phyloP scores from a whole-genome alignment of 2,113 vertebrate species.

The Tragulus kanchil region DNA sequence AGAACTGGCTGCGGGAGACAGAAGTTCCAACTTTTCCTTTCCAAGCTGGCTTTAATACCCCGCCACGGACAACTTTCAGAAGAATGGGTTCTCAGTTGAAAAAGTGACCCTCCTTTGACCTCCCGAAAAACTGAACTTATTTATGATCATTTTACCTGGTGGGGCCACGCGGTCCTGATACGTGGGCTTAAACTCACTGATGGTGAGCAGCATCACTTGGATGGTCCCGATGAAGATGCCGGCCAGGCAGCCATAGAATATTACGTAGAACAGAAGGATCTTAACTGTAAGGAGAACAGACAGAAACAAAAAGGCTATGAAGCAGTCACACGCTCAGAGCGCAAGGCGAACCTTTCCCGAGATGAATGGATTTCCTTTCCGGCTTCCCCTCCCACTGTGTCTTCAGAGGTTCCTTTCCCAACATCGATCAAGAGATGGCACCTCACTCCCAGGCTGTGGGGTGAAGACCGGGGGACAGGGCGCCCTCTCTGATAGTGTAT shows the following conservation, averaged over 20 bases:
- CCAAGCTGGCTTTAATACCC: background rate
- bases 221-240: conserved; percentile 99
- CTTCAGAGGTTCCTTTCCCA: background rate
- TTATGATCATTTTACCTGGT: conserved; percentile 91
- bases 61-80: fast-evolving
- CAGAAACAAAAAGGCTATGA: conserved; percentile 36
- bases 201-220: conserved; percentile 96
- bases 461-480: too few species aligned
- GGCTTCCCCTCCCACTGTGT: background rate
- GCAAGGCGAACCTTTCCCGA: background rate
- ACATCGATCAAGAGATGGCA: background rate
- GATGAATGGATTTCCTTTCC: background rate
- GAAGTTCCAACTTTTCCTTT: background rate
- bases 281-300: conserved; percentile 91
- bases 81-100: too few species aligned
- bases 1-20: background rate
- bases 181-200: conserved; percentile 95
- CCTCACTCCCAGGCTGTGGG: too few species aligned
- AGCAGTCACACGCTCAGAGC: background rate
- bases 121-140: background rate
- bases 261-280: conserved; percentile 97
- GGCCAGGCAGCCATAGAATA: conserved; percentile 98
- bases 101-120: background rate
- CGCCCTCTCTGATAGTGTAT: background rate
- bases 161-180: conserved; percentile 99